Evolutionary conservation across 2,797 vertebrate genomes (phyloP), one percentile per base, ranked within the genome.

Genomic region (Muscicapa comitata): DNA sequence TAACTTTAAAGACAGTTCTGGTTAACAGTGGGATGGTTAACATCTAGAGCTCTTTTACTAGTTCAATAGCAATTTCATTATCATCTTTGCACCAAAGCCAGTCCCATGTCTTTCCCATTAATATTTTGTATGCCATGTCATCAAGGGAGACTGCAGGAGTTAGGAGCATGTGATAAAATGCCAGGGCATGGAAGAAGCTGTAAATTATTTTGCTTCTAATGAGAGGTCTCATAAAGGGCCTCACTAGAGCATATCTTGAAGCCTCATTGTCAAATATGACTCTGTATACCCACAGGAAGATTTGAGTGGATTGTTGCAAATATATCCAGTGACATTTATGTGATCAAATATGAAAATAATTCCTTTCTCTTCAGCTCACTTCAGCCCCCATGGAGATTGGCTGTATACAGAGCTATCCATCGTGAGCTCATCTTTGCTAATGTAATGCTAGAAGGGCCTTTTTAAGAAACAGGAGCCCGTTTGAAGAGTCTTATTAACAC

Each of bases 301-400:
- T 87, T 61, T 42, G 71, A 92, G 61, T 31, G 24, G 23, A 61
- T 74, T 91, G 65, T 84, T 94, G 45, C 61, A 80, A 35, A 83
- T 88, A 47, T 40, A 87, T 72, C 53, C 65, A 51, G 73, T 95
- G 93, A 92, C 88, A 89, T 90, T 94, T 96, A 62, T 0, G 1
- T 82, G 86, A 80, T 92, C 81, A 92, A 95, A 85, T 91, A 85
- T 51, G 81, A 95, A 94, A 96, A 95, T 87, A 83, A 94, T 91
- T 82, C 59, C 28, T 88, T 93, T 95, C 57, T 89, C 74, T 79
- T 35, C 80, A 77, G 71, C 53, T 95, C 74, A 45, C 19, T 74
- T 38, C 55, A 87, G 55, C 42, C 45, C 33, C 75, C 8, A 47
- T 61, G 61, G 86, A 89, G 50, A 25, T 43, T 63, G 59, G 38